Conservation (phyloP, 2,888 invertebrate species). For the Mesoligia furuncula region DNA sequence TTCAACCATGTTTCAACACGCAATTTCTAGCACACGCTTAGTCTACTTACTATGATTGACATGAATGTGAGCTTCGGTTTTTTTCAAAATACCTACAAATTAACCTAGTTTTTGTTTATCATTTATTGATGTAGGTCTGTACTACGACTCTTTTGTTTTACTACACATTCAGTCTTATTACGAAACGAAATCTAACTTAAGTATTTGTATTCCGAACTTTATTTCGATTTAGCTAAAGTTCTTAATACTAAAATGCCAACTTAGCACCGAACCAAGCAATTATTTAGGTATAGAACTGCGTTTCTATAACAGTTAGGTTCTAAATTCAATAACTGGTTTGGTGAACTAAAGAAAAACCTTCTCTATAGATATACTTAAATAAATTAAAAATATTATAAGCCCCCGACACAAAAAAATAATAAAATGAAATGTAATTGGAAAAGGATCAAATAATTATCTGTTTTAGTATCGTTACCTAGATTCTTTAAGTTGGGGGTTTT, state of each 20-base stretch:
- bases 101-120: slow-evolving; percentile 5
- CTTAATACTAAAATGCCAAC: too few species aligned
- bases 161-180: not conserved
- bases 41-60: not conserved
- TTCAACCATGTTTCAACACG: slow-evolving; percentile 18
- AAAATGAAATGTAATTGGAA: too few species aligned
- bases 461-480: too few species aligned
- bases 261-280: too few species aligned
- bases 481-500: too few species aligned
- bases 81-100: slow-evolving; percentile 15
- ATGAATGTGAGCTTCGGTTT: not conserved
- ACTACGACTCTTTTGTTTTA: slow-evolving; percentile 9
- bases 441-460: too few species aligned
- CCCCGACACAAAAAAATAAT: too few species aligned
- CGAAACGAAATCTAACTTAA: not conserved
- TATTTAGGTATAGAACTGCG: too few species aligned
- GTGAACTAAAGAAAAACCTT: not conserved
- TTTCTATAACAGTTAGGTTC: not conserved
- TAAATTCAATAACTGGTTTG: not conserved
- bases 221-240: not conserved
- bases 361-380: too few species aligned
- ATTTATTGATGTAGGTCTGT: not conserved
- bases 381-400: too few species aligned
- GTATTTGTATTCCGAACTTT: not conserved
- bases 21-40: slow-evolving; percentile 6